Base-by-base conservation (phyloP, 2,797 vertebrate species). In the Xenentodon cancila region DNA sequence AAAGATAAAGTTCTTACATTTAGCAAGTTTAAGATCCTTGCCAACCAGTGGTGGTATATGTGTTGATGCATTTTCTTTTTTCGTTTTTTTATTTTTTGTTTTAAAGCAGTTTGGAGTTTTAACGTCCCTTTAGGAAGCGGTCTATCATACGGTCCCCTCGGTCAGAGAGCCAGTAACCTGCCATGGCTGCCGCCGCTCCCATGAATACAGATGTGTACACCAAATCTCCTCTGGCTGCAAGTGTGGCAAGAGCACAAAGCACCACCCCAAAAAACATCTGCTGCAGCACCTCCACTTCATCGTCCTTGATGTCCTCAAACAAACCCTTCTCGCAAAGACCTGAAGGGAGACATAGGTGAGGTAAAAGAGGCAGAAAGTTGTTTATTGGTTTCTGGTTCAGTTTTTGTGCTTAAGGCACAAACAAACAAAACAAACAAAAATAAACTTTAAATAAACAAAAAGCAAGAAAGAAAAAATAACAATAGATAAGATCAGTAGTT, bases 171-270 rank as follows among this genome's bases (percentile, higher is more conserved):
- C 97, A 99, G 89, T 97, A 98, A 22, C 96, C 96, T 0, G 94
- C 94, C 94, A 96, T 96, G 69, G 96, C 97, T 0, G 96, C 97
- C 84, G 96, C 85, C 0, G 94, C 97, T 0, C 97, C 97, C 0
- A 99, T 97, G 86, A 99, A 98, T 64, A 99, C 92, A 71, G 97
- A 96, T 0, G 96, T 98, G 82, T 96, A 99, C 44, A 99, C 97
- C 93, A 99, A 85, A 88, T 99, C 97, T 0, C 97, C 97, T 78
- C 97, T 98, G 30, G 97, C 97, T 0, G 97, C 97, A 59, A 99
- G 80, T 0, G 97, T 98, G 74, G 95, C 97, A 44, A 98, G 89
- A 0, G 95, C 97, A 1, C 97, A 98, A 74, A 98, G 94, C 75
- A 98, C 90, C 72, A 96, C 94, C 0, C 95, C 96, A 0, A 98